These are phyloP conservation scores for Loris lydekkerianus DNA, from an alignment of 2,797 vertebrate genomes.

Conservation along the genomic window DNA sequence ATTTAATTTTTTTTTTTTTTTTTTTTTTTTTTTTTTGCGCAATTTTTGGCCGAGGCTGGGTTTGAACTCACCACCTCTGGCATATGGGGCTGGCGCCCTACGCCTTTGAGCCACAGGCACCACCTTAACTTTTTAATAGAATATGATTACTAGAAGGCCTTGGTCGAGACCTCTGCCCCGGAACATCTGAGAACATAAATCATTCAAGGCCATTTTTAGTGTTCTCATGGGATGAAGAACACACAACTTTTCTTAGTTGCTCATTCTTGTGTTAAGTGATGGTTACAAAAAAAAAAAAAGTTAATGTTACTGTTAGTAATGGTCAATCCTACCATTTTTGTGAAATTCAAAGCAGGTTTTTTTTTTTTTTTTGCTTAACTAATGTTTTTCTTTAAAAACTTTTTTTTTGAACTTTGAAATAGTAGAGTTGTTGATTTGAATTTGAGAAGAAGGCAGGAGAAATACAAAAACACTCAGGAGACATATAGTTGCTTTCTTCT, in stretches of 20 bases:
- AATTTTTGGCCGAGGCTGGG: too few relatives aligned
- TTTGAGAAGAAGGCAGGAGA: constrained; percentile 40
- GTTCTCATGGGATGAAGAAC: neutral
- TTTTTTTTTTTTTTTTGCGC: too few relatives aligned
- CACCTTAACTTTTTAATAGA: neutral
- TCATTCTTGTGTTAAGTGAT: neutral
- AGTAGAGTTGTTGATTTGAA: neutral
- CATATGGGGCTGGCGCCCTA: too few relatives aligned
- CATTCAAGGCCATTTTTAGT: neutral
- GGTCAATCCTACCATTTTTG: neutral
- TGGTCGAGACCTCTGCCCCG: neutral
- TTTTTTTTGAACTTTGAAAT: constrained; percentile 39
- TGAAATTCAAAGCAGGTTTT: neutral
- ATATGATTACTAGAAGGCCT: neutral
- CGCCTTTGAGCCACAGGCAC: too few relatives aligned
- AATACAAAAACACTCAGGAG: constrained; percentile 1
- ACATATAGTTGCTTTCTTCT: neutral
- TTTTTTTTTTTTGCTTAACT: neutral
- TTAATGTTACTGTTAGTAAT: neutral
- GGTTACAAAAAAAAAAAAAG: neutral
- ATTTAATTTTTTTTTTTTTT: too few relatives aligned
- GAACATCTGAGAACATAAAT: constrained; percentile 13
- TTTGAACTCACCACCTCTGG: too few relatives aligned
- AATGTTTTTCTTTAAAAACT: neutral
- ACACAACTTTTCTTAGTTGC: neutral